Conservation (phyloP, 2,888 invertebrate genomes). For the Hydroisotoma schaefferi region DNA sequence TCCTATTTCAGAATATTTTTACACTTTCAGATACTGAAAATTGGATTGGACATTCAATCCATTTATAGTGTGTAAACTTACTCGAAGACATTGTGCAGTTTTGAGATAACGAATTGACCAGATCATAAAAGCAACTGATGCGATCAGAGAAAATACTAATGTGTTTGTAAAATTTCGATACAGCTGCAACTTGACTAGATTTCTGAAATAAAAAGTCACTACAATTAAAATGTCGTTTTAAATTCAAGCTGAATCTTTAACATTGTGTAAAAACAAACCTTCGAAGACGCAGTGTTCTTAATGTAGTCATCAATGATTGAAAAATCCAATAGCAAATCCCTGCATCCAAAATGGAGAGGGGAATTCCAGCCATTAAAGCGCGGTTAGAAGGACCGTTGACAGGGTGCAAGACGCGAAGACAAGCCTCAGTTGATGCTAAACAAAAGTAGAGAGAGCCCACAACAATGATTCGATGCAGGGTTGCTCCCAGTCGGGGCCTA, state of each 20-base stretch:
- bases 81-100: conserved; percentile 69
- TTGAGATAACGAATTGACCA: conserved; percentile 83
- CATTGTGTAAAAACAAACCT: conserved; percentile 55
- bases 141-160: conserved; percentile 81
- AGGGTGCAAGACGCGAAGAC: conserved; percentile 67
- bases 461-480: conserved; percentile 80
- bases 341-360: conserved; percentile 78
- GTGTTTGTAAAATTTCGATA: conserved; percentile 94
- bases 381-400: conserved; percentile 63
- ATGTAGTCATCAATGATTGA: conserved; percentile 81
- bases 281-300: conserved; percentile 77
- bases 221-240: too few species aligned
- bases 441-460: conserved; percentile 79
- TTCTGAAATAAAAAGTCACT: conserved; percentile 66
- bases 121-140: conserved; percentile 87
- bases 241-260: neutral
- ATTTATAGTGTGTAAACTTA: conserved; percentile 55
- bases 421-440: conserved; percentile 80
- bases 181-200: conserved; percentile 81
- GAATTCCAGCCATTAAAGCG: conserved; percentile 74
- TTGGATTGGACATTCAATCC: neutral
- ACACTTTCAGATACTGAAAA: too few species aligned
- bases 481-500: conserved; percentile 81
- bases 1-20: too few species aligned
- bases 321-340: conserved; percentile 95